These are phyloP conservation scores for Nematopogon swammerdamellus DNA, from an alignment of 2,888 invertebrate genomes.

Conservation along the genomic window DNA sequence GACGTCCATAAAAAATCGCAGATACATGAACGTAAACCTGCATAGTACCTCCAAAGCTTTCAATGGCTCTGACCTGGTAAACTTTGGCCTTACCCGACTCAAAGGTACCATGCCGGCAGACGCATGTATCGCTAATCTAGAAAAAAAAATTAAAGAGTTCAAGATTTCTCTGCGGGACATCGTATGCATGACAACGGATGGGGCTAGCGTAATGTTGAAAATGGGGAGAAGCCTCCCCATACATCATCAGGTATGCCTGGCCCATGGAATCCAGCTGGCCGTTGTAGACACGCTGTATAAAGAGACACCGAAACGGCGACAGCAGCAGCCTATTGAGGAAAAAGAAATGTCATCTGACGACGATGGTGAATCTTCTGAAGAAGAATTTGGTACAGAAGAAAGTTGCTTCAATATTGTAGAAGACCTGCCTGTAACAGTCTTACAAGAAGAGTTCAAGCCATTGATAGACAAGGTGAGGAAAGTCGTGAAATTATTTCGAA, in stretches of 20 bases:
- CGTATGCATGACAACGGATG: neutral
- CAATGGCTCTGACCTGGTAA: neutral
- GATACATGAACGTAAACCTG: neutral
- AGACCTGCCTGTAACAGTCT: too few relatives aligned
- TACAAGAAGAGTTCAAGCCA: too few relatives aligned
- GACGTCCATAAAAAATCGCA: neutral
- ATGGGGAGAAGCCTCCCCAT: conserved; percentile 7
- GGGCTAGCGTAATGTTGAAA: neutral
- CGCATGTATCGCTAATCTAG: neutral
- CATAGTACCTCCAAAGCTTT: neutral
- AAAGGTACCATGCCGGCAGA: neutral
- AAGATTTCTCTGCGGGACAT: neutral
- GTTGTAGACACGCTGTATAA: conserved; percentile 12
- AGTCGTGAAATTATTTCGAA: conserved; percentile 6
- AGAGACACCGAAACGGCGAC: too few relatives aligned
- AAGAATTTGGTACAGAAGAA: neutral
- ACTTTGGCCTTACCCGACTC: neutral
- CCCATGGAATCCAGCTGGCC: conserved; percentile 12
- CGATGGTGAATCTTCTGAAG: neutral
- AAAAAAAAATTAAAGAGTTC: conserved; percentile 7
- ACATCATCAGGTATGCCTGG: conserved; percentile 13
- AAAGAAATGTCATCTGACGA: too few relatives aligned
- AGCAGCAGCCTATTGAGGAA: too few relatives aligned
- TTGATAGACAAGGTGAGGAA: conserved; percentile 6
- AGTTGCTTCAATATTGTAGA: too few relatives aligned